phyloP scores from a whole-genome alignment of 2,797 vertebrate genomes.

The Babyrousa celebensis region DNA sequence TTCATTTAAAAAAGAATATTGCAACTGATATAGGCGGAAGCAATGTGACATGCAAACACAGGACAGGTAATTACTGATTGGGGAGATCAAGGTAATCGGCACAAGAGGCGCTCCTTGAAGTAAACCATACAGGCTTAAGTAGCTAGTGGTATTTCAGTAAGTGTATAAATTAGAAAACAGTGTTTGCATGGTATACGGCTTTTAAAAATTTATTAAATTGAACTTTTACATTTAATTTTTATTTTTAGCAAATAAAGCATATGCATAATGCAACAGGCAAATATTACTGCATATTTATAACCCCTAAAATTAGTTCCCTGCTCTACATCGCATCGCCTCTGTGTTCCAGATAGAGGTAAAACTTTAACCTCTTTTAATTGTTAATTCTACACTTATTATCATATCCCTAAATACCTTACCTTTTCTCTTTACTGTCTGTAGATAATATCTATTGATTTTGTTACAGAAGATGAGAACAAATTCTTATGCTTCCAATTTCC shows the following conservation, averaged over 20 bases:
- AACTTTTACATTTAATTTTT: background rate
- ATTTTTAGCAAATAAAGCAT: slow-evolving; percentile 29
- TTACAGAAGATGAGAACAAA: background rate
- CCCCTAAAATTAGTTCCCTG: background rate
- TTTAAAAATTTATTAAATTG: slow-evolving; percentile 11
- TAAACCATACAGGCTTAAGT: background rate
- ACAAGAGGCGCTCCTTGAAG: background rate
- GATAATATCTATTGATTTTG: background rate
- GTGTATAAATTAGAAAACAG: background rate
- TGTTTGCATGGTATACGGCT: background rate
- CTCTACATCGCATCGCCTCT: background rate
- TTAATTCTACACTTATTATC: background rate
- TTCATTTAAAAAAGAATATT: background rate
- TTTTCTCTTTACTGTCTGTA: background rate
- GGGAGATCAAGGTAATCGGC: background rate
- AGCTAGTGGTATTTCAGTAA: background rate
- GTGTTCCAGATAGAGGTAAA: background rate
- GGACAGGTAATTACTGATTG: background rate
- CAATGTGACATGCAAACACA: background rate
- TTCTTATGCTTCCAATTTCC: background rate
- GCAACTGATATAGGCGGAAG: background rate
- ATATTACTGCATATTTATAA: background rate
- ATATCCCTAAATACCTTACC: background rate
- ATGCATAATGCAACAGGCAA: background rate
- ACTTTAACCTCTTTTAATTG: background rate